Evolutionary conservation across 1,140 invertebrate species (phyloP), one percentile per base, ranked within the genome.

Genomic region (Drosophila arawakana): DNA sequence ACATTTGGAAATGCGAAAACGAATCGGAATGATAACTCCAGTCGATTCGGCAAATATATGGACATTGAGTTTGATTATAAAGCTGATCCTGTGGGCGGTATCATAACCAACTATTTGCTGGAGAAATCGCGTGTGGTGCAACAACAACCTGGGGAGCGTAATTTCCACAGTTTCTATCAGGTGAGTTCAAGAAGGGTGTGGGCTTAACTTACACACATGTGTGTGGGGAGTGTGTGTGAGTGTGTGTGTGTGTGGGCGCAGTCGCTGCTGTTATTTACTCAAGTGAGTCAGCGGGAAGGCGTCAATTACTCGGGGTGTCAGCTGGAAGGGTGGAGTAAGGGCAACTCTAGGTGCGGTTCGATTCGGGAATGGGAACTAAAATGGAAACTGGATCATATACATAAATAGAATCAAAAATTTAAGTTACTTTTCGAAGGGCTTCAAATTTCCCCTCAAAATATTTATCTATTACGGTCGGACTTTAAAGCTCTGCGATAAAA

Each of bases 51-150:
- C 57, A 99, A 99, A 93, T 99, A 99, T 92, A 99, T 99, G 98
- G 98, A 99, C 92, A 99, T 99, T 73, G 98, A 99, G 94, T 99
- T 99, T 93, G 98, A 99, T 93, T 99, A 98, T 93, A 99, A 99
- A 93, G 98, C 98, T 0, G 98, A 99, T 93, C 98, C 98, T 0
- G 95, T 99, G 47, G 98, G 98, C 25, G 98, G 98, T 9, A 97
- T 99, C 89, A 98, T 99, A 73, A 98, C 96, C 72, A 99, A 99
- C 93, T 99, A 99, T 93, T 94, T 99, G 15, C 93, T 99, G 70
- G 98, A 99, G 94, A 99, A 99, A 94, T 98, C 97, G 39, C 94
- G 98, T 73, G 98, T 99, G 37, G 96, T 99, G 66, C 95, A 96
- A 85, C 97, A 99, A 91, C 98, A 99, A 90, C 92, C 94, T 1